These are phyloP conservation scores for Leptopilina drosophilae DNA, from an alignment of 2,888 invertebrate species.

Conservation along the genomic window DNA sequence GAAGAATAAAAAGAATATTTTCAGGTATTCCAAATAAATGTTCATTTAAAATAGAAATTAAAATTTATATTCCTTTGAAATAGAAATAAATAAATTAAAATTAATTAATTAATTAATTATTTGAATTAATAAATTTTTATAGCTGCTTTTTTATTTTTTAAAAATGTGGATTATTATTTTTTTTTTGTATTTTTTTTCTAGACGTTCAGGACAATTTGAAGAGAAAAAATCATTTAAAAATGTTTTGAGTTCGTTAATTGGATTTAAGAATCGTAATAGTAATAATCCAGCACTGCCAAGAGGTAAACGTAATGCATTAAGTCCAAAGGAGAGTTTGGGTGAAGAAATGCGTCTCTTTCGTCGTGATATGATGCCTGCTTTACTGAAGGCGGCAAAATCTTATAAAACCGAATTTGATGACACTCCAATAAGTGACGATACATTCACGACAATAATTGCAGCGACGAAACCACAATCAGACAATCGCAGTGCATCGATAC, in stretches of 20 bases:
- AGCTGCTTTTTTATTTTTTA: no score
- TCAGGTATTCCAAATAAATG: no score
- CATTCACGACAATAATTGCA: slow-evolving; percentile 9
- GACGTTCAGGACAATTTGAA: slow-evolving; percentile 5
- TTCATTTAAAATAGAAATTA: no score
- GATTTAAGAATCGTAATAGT: slow-evolving; percentile 46
- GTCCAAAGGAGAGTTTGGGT: slow-evolving; percentile 49
- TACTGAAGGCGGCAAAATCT: slow-evolving; percentile 8
- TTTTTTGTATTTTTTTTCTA: not conserved
- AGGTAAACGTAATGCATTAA: not conserved
- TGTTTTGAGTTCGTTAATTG: slow-evolving; percentile 52
- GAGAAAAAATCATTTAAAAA: slow-evolving; percentile 52
- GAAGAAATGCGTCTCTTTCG: slow-evolving; percentile 53
- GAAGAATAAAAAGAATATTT: not conserved
- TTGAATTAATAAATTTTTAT: no score
- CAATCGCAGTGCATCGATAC: slow-evolving; percentile 54
- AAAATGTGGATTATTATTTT: not conserved
- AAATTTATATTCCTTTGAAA: no score
- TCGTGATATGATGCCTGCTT: slow-evolving; percentile 47
- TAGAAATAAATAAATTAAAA: no score
- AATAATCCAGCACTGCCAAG: not conserved
- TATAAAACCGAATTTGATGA: not conserved
- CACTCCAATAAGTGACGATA: not conserved
- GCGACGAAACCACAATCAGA: not conserved
- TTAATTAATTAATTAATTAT: no score